phyloP scores from a whole-genome alignment of 2,888 invertebrate species.

The Exephanes ischioxanthus region DNA sequence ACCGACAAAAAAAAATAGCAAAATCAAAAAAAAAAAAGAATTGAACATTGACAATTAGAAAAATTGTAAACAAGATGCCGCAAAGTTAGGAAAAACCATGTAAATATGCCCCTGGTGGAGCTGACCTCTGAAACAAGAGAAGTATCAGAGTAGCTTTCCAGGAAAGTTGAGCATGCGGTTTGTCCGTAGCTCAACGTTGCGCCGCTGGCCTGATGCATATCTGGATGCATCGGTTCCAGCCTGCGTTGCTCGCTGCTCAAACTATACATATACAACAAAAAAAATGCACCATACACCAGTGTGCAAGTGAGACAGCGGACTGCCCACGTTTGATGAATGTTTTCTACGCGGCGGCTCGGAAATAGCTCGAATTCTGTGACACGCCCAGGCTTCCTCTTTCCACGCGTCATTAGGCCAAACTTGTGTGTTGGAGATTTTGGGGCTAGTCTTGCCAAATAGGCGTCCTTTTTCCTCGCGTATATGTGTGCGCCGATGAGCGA shows the following conservation, averaged over 20 bases:
- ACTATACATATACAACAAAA: neutral
- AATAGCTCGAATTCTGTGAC: constrained; percentile 80
- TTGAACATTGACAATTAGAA: neutral
- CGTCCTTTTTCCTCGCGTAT: constrained; percentile 6
- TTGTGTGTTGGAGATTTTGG: constrained; percentile 18
- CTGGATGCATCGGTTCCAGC: constrained; percentile 9
- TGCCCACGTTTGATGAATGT: constrained; percentile 76
- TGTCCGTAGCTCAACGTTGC: constrained; percentile 7
- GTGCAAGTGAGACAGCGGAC: constrained; percentile 20
- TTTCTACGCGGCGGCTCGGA: constrained; percentile 72
- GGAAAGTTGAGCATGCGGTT: constrained; percentile 32
- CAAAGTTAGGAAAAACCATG: neutral
- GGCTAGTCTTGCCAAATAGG: constrained; percentile 34
- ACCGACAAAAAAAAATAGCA: too few species aligned
- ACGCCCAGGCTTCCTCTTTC: constrained; percentile 75
- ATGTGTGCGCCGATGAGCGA: neutral
- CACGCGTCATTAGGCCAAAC: constrained; percentile 77
- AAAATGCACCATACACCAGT: neutral
- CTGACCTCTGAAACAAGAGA: neutral
- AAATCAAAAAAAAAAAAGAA: neutral
- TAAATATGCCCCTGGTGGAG: neutral
- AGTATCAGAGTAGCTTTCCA: constrained; percentile 10
- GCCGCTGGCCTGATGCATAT: constrained; percentile 3
- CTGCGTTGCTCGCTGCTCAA: neutral
- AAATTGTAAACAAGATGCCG: neutral